Evolutionary conservation across 2,797 vertebrate genomes (phyloP).

Genomic region (Kryptopterus vitreolus): DNA sequence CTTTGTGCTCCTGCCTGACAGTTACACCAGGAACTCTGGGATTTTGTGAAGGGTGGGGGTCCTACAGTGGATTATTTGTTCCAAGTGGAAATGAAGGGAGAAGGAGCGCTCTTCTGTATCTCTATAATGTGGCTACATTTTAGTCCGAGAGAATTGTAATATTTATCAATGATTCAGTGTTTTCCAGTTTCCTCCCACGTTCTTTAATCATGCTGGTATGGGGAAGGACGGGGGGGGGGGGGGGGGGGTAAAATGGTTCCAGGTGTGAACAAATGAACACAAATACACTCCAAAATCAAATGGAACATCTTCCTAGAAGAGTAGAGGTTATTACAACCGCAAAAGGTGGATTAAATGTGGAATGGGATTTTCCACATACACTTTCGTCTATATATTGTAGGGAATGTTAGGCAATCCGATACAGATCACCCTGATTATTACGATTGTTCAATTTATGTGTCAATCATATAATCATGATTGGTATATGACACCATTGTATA

Average conservation of each 20-base stretch:
- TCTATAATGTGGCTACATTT: neutral
- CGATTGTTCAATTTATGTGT: no score
- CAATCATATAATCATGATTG: no score
- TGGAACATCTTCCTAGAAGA: no score
- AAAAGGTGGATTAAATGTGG: no score
- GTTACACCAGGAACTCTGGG: conserved; percentile 31
- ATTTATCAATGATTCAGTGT: neutral
- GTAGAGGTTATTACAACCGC: no score
- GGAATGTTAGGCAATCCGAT: no score
- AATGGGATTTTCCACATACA: no score
- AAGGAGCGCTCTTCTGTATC: conserved; percentile 26
- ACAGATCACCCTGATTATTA: no score
- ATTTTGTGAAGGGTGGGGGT: conserved; percentile 13
- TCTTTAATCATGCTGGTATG: neutral
- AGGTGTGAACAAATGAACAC: neutral
- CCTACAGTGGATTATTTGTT: conserved; percentile 30
- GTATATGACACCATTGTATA: no score
- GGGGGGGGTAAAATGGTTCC: neutral
- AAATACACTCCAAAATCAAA: no score
- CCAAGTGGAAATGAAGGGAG: neutral
- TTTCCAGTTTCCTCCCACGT: neutral
- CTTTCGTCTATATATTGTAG: no score
- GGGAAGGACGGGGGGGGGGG: no score
- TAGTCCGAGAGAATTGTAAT: neutral
- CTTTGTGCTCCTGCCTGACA: conserved; percentile 17